phyloP scores from a whole-genome alignment of 2,113 vertebrate species.

The Meles meles region DNA sequence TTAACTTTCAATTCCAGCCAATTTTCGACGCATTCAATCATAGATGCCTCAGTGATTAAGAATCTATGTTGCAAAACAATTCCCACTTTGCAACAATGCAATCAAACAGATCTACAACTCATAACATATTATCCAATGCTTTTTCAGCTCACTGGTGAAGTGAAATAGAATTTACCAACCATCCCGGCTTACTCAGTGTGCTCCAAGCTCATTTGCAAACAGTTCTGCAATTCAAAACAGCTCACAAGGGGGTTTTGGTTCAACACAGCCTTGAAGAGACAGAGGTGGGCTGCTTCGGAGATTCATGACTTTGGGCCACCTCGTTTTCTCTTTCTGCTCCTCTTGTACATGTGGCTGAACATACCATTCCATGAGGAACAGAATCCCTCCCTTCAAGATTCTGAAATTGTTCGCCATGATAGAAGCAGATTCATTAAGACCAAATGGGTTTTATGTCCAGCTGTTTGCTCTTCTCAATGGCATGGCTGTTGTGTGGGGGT shows the following conservation, averaged over 20 bases:
- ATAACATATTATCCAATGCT: slow-evolving; percentile 84
- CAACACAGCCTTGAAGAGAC: neutral
- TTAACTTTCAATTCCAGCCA: slow-evolving; percentile 89
- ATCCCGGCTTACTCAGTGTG: slow-evolving; percentile 67
- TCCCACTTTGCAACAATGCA: slow-evolving; percentile 89
- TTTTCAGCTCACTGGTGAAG: slow-evolving; percentile 84
- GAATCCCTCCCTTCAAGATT: neutral
- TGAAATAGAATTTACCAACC: slow-evolving; percentile 84
- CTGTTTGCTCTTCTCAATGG: slow-evolving; percentile 42
- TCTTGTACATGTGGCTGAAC: neutral
- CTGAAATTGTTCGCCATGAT: slow-evolving; percentile 10
- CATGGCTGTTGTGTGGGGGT: neutral
- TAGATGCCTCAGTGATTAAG: slow-evolving; percentile 89
- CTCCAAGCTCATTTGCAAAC: slow-evolving; percentile 82
- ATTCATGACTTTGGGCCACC: neutral
- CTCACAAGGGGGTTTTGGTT: slow-evolving; percentile 38
- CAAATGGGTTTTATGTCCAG: slow-evolving; percentile 58
- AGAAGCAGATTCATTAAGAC: slow-evolving; percentile 28
- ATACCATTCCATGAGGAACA: neutral
- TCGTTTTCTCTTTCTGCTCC: neutral
- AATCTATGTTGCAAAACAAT: slow-evolving; percentile 91
- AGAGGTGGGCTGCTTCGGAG: neutral
- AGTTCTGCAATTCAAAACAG: slow-evolving; percentile 74
- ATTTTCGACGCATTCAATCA: slow-evolving; percentile 88
- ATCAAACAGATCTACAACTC: slow-evolving; percentile 89